Evolutionary conservation across 2,797 vertebrate genomes (phyloP).

Genomic region (Rhodeus uyekii): DNA sequence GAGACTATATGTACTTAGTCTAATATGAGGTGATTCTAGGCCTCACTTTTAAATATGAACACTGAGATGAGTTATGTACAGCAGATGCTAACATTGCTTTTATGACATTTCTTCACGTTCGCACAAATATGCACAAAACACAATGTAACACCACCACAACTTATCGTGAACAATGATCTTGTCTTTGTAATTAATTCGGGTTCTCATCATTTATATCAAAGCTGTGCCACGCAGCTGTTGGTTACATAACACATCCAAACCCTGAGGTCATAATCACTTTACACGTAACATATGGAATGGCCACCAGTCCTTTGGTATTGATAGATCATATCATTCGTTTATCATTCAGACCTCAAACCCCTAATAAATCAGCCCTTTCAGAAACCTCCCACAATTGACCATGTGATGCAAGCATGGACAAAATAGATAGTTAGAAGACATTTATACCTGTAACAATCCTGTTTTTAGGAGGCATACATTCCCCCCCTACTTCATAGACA

Average conservation of each 20-base stretch:
- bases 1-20: conserved; percentile 32
- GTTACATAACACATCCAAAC: conserved; percentile 39
- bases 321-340: conserved; percentile 32
- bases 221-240: conserved; percentile 25
- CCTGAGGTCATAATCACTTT: conserved; percentile 46
- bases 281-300: conserved; percentile 23
- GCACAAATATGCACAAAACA: conserved; percentile 35
- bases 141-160: not conserved
- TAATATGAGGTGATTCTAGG: conserved; percentile 19
- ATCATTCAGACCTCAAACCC: conserved; percentile 16
- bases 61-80: conserved; percentile 20
- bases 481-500: not conserved
- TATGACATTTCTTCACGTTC: conserved; percentile 30
- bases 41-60: conserved; percentile 29
- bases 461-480: not conserved
- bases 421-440: conserved; percentile 19
- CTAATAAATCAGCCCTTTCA: conserved; percentile 51
- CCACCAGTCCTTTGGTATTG: conserved; percentile 52
- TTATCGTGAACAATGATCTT: not conserved
- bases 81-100: conserved; percentile 34
- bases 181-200: conserved; percentile 10
- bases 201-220: conserved; percentile 45
- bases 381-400: conserved; percentile 35
- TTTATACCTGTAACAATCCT: conserved; percentile 33
- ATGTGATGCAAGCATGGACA: conserved; percentile 20